Evolutionary conservation across 2,113 vertebrate genomes (phyloP).

Genomic region (Polypterus bichir): DNA sequence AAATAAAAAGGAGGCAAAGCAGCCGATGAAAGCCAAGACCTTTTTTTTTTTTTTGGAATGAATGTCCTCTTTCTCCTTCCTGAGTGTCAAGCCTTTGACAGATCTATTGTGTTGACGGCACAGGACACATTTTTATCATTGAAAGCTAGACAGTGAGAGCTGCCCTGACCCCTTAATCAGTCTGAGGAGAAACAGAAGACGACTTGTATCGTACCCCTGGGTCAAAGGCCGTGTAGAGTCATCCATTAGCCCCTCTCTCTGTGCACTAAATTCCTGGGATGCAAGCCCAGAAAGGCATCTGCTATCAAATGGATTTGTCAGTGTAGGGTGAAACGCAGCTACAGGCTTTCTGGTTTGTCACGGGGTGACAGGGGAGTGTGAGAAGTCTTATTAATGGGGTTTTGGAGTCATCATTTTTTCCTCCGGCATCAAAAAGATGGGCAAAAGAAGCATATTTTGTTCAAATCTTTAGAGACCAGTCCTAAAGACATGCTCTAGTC

Average conservation of each 20-base stretch:
- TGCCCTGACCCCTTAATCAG: conserved; percentile 53
- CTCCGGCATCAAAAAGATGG: no score
- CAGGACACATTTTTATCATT: conserved; percentile 33
- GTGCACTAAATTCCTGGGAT: conserved; percentile 51
- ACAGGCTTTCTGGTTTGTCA: no score
- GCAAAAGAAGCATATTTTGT: no score
- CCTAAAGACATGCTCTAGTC: no score
- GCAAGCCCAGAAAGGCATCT: conserved; percentile 53
- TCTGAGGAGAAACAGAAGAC: conserved; percentile 66
- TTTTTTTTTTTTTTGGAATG: conserved; percentile 5
- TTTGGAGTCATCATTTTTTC: no score
- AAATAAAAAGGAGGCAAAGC: conserved; percentile 4
- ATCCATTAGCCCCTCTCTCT: conserved; percentile 36
- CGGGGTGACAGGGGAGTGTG: no score
- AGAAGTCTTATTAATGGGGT: no score
- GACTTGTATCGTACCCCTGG: conserved; percentile 49
- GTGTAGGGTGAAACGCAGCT: not conserved
- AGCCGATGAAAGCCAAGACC: conserved; percentile 20
- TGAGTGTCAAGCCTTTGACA: conserved; percentile 17
- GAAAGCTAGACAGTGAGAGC: conserved; percentile 29
- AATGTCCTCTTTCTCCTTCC: conserved; percentile 33
- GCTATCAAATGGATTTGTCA: conserved; percentile 15
- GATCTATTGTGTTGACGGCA: conserved; percentile 41
- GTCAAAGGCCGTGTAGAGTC: conserved; percentile 60
- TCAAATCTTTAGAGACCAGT: no score